Conservation (phyloP, 2,888 invertebrate species). For the Eretmocerus hayati region DNA sequence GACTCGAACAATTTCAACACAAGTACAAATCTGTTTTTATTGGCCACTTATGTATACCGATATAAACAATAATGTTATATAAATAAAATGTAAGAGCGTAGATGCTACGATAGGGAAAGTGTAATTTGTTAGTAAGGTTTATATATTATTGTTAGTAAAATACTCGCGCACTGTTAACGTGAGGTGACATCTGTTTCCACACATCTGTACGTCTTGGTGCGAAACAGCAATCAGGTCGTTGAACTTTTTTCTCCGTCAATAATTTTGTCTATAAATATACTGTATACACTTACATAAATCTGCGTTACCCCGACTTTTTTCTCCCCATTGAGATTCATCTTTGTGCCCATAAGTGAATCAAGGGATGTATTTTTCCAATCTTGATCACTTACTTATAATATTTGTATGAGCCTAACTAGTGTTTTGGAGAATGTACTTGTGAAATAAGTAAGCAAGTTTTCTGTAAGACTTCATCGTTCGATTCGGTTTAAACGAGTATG, state of each 20-base stretch:
- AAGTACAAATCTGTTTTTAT: constrained; percentile 49
- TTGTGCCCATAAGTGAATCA: constrained; percentile 3
- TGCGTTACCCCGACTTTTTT: background rate
- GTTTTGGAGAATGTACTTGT: constrained; percentile 20
- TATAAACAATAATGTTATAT: constrained; percentile 38
- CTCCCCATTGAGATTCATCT: constrained; percentile 1
- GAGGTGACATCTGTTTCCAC: too few relatives aligned
- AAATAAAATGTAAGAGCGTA: constrained; percentile 30
- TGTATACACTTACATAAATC: constrained; percentile 1
- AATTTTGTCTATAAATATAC: constrained; percentile 5
- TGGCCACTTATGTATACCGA: constrained; percentile 43
- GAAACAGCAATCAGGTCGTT: constrained; percentile 4
- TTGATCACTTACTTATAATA: too few relatives aligned
- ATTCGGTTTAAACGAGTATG: too few relatives aligned
- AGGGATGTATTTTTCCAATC: constrained; percentile 9
- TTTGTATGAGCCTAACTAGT: too few relatives aligned
- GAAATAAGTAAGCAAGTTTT: constrained; percentile 19
- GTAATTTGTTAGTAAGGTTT: constrained; percentile 20
- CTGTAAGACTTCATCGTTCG: constrained; percentile 5
- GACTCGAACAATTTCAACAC: constrained; percentile 46
- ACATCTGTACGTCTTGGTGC: too few relatives aligned
- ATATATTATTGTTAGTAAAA: constrained; percentile 3
- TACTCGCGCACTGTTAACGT: constrained; percentile 1
- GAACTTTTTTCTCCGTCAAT: background rate
- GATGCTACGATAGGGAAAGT: constrained; percentile 15